phyloP scores from a whole-genome alignment of 1,140 invertebrate genomes.

The Theocolax elegans region DNA sequence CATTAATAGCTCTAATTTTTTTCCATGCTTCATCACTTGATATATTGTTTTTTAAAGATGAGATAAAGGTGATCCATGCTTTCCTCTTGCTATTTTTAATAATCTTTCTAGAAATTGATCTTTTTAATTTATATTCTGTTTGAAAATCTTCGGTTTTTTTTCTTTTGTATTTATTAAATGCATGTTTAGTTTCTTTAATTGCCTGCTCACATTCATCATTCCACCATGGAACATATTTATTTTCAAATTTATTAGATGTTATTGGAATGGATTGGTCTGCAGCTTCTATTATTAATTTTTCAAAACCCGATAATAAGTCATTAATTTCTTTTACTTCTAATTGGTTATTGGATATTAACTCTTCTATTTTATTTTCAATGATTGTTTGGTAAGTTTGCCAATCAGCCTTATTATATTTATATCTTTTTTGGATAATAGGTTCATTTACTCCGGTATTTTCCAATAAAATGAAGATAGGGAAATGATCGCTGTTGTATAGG shows the following conservation, averaged over 20 bases:
- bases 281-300: background rate
- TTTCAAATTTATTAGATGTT: background rate
- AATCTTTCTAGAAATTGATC: background rate
- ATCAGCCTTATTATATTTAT: background rate
- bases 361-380: background rate
- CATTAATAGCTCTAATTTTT: slow-evolving; percentile 37
- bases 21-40: slow-evolving; percentile 37
- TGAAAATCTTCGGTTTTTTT: background rate
- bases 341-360: background rate
- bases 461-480: slow-evolving; percentile 43
- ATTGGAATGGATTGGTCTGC: background rate
- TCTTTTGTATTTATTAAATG: slow-evolving; percentile 1
- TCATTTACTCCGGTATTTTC: background rate
- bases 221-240: background rate
- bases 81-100: background rate
- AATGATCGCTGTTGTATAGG: slow-evolving; percentile 51
- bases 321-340: background rate
- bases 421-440: background rate
- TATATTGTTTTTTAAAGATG: slow-evolving; percentile 13
- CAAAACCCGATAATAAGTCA: background rate
- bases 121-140: background rate
- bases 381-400: background rate
- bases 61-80: background rate
- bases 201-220: background rate
- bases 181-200: background rate